Percentiles rank a stretch among this genome's conserved stretches.
phyloP scores from a whole-genome alignment of 2,113 vertebrate species.

The Catharus fuscescens region DNA sequence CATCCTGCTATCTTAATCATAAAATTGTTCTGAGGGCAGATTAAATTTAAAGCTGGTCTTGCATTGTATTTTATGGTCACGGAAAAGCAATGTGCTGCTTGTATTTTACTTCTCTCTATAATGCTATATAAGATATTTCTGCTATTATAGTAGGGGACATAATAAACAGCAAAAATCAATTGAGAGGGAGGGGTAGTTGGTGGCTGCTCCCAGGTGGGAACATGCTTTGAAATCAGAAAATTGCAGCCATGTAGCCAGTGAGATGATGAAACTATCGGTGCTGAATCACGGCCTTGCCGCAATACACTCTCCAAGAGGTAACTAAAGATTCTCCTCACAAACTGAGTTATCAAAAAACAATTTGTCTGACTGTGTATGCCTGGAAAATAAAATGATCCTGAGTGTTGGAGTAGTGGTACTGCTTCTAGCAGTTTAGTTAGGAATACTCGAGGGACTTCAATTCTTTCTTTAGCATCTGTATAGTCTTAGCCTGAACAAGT shows the following conservation, averaged over 20 bases:
- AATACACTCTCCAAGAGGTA: constrained; percentile 26
- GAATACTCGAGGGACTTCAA: constrained; percentile 17
- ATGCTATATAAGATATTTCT: background rate
- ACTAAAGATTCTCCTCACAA: constrained; percentile 58
- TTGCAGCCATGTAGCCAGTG: background rate
- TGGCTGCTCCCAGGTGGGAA: background rate
- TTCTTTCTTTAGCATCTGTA: constrained; percentile 34
- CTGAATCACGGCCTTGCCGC: background rate
- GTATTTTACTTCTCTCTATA: background rate
- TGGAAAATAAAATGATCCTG: constrained; percentile 58
- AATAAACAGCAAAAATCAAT: constrained; percentile 55
- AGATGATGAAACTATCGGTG: background rate
- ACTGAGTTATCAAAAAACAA: constrained; percentile 50
- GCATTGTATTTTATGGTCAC: background rate
- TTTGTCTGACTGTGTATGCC: constrained; percentile 31
- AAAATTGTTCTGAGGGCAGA: background rate
- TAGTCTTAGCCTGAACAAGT: constrained; percentile 38
- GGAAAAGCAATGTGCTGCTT: background rate
- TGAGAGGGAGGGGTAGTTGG: background rate
- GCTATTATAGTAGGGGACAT: background rate
- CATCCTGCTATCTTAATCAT: background rate
- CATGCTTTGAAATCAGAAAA: constrained; percentile 54
- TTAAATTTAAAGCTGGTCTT: background rate
- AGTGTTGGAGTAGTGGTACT: background rate
- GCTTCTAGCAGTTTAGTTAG: constrained; percentile 53